Base-by-base conservation (phyloP, 2,113 vertebrate genomes). In the Cyphomyrus plagiostoma region DNA sequence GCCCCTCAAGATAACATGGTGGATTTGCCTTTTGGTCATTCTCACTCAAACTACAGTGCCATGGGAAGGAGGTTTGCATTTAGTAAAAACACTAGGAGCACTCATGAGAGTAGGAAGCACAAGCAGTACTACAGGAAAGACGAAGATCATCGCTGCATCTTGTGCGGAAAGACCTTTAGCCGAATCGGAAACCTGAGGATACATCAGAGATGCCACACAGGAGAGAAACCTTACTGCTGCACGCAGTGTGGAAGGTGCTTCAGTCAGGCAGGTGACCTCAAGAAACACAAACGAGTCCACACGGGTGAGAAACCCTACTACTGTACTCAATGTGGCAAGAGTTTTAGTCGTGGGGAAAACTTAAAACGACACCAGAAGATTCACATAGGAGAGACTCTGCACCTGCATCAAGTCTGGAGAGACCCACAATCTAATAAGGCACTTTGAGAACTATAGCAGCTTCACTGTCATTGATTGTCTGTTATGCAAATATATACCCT, bases 281-380 rank as follows among this genome's bases (percentile, higher is more conserved):
- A 93, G 83, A 95, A 95, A 90, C 96, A 96, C 93, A 94, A 94
- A 89, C 94, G 95, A 0, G 94, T 95, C 66, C 96, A 96, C 53
- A 96, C 95, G 0, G 95, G 95, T 0, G 96, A 96, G 87, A 96
- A 95, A 52, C 96, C 95, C 0, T 96, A 96, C 0, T 91, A 93
- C 48, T 96, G 95, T 53, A 0, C 93, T 0, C 92, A 94, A 89
- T 96, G 96, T 6, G 96, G 95, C 4, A 93, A 94, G 80, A 90
- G 94, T 45, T 96, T 96, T 85, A 95, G 93, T 85, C 95, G 95
- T 91, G 94, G 94, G 0, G 95, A 95, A n/a, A 95, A 96, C 92
- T 92, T 96, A 89, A 96, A 94, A 45, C 95, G 95, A 90, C 95
- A 96, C 90, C 94, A 94, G 95, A 88, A 94, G 95, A 50, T 95